Evolutionary conservation across 2,888 invertebrate species (phyloP).

Genomic region (Lamellibrachia satsuma): DNA sequence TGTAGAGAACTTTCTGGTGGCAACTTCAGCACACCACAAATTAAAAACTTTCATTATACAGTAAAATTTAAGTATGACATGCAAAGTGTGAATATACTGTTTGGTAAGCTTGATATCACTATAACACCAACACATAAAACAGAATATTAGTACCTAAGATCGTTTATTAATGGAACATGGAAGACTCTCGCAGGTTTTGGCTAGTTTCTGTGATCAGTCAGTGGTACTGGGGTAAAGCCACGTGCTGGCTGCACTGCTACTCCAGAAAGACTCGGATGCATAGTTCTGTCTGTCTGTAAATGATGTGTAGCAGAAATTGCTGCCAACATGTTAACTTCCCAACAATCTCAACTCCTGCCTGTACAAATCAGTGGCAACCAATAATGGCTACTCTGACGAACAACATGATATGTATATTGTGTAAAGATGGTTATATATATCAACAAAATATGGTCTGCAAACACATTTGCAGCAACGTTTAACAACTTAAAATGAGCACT

Average conservation of each 20-base stretch:
- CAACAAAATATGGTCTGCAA: background rate
- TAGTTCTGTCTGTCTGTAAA: background rate
- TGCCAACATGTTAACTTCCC: background rate
- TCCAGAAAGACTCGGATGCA: background rate
- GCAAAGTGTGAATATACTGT: no score
- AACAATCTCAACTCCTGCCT: background rate
- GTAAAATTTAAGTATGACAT: no score
- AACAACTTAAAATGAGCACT: background rate
- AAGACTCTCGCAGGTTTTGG: background rate
- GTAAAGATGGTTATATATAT: background rate
- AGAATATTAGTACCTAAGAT: background rate
- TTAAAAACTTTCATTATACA: no score
- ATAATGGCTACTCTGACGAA: background rate
- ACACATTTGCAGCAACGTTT: background rate
- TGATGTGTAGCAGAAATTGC: background rate
- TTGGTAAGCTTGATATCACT: no score
- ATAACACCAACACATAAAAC: background rate
- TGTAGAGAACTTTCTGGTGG: background rate
- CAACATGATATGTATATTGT: background rate
- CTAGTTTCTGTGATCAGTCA: background rate
- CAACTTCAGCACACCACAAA: background rate
- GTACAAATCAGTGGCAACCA: background rate
- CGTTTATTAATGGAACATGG: background rate
- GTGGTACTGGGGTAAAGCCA: background rate
- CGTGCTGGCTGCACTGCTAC: background rate